phyloP scores from a whole-genome alignment of 2,888 invertebrate genomes.

The Melanotus villosus region DNA sequence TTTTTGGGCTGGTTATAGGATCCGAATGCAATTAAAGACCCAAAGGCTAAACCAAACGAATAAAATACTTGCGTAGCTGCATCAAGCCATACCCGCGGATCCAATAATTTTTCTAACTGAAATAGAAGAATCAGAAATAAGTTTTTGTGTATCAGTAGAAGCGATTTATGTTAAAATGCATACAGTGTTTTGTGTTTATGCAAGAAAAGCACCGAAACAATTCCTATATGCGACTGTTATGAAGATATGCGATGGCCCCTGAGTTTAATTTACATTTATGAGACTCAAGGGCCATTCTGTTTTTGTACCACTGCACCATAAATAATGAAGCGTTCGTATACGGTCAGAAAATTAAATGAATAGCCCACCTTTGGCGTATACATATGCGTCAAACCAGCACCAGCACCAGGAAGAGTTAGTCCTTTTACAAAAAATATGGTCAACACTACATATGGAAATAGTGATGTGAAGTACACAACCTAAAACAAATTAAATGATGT shows the following conservation, averaged over 20 bases:
- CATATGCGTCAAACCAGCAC: slow-evolving; percentile 91
- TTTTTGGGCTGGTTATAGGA: slow-evolving; percentile 96
- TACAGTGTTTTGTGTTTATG: no score
- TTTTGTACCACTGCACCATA: no score
- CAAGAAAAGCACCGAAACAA: no score
- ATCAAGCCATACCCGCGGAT: slow-evolving; percentile 95
- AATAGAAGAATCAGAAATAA: slow-evolving; percentile 55
- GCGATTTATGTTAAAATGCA: no score
- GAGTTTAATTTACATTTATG: no score
- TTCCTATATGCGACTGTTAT: no score
- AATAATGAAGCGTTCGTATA: no score
- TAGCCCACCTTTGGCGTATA: slow-evolving; percentile 82
- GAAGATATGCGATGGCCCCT: no score
- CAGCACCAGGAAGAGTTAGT: slow-evolving; percentile 88
- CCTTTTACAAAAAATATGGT: slow-evolving; percentile 95
- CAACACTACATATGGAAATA: slow-evolving; percentile 94
- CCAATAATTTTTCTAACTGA: slow-evolving; percentile 86
- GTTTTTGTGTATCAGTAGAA: no score
- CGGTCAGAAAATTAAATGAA: no score
- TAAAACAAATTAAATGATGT: slow-evolving; percentile 65
- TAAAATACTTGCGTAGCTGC: slow-evolving; percentile 98
- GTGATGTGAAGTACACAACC: slow-evolving; percentile 96
- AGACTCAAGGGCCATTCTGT: no score
- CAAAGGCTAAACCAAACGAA: slow-evolving; percentile 95
- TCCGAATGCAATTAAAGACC: slow-evolving; percentile 95